Conservation (phyloP, 2,113 vertebrate genomes). For the Amia ocellicauda region DNA sequence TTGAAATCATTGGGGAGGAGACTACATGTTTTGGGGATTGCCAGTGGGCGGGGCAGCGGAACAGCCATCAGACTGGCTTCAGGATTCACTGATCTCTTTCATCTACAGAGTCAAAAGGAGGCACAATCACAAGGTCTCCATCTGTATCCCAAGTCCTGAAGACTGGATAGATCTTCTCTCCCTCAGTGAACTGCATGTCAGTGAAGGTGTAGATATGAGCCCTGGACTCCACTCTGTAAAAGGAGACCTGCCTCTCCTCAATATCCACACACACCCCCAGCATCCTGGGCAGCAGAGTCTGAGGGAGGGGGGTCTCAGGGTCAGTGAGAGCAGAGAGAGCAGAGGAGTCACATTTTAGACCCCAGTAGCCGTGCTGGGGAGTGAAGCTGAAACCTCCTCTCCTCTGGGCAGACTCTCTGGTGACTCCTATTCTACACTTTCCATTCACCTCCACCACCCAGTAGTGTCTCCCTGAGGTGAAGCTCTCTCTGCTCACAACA, state of each 20-base stretch:
- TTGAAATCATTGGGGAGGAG: no score
- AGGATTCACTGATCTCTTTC: no score
- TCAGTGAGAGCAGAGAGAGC: neutral
- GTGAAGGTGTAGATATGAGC: constrained; percentile 14
- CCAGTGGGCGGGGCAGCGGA: no score
- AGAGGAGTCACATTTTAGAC: neutral
- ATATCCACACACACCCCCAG: constrained; percentile 16
- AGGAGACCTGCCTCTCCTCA: constrained; percentile 8
- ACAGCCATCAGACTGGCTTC: no score
- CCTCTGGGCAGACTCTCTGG: constrained; percentile 9
- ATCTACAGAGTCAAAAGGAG: neutral
- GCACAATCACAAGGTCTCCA: neutral
- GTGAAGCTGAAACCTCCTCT: constrained; percentile 10
- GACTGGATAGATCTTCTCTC: constrained; percentile 15
- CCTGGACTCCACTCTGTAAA: constrained; percentile 11
- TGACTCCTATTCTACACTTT: constrained; percentile 19
- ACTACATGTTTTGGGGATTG: no score
- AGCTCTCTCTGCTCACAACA: constrained; percentile 16
- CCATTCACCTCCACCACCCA: constrained; percentile 24
- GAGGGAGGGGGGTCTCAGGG: neutral
- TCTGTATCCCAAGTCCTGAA: neutral
- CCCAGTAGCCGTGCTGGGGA: constrained; percentile 16
- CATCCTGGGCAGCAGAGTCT: neutral
- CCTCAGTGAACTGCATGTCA: constrained; percentile 13
- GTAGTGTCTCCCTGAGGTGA: constrained; percentile 21